Evolutionary conservation across 1,140 invertebrate species (phyloP).

Genomic region (Monochamus saltuarius): DNA sequence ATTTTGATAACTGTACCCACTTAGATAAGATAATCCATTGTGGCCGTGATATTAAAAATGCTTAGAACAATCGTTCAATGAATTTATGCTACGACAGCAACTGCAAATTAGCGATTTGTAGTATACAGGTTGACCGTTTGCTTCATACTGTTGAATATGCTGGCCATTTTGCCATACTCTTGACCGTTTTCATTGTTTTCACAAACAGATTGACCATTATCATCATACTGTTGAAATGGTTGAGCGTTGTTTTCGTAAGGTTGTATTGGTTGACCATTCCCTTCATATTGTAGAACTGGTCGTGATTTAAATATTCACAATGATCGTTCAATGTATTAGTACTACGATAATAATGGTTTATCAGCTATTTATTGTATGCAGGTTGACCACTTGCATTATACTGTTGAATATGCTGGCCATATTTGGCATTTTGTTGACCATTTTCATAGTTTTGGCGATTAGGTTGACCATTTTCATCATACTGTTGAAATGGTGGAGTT

Average conservation of each 20-base stretch:
- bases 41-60: not conserved
- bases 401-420: slow-evolving; percentile 18
- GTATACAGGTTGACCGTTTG: slow-evolving; percentile 26
- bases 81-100: too few species aligned
- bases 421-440: slow-evolving; percentile 24
- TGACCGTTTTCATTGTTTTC: slow-evolving; percentile 21
- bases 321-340: too few species aligned
- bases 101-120: slow-evolving; percentile 8
- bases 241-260: too few species aligned
- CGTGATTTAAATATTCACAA: too few species aligned
- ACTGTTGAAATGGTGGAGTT: slow-evolving; percentile 28
- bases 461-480: slow-evolving; percentile 35
- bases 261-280: not conserved
- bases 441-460: slow-evolving; percentile 36
- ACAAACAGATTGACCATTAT: slow-evolving; percentile 5
- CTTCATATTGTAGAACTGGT: slow-evolving; percentile 25
- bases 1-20: not conserved
- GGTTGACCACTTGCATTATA: slow-evolving; percentile 30
- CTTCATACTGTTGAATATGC: slow-evolving; percentile 12
- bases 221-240: too few species aligned
- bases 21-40: not conserved
- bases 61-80: too few species aligned
- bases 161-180: slow-evolving; percentile 12
- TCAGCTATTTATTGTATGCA: slow-evolving; percentile 27
- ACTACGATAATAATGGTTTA: too few species aligned